Evolutionary conservation across 2,797 vertebrate genomes (phyloP), one percentile per base, ranked within the genome.

Genomic region (Meda fulgida): DNA sequence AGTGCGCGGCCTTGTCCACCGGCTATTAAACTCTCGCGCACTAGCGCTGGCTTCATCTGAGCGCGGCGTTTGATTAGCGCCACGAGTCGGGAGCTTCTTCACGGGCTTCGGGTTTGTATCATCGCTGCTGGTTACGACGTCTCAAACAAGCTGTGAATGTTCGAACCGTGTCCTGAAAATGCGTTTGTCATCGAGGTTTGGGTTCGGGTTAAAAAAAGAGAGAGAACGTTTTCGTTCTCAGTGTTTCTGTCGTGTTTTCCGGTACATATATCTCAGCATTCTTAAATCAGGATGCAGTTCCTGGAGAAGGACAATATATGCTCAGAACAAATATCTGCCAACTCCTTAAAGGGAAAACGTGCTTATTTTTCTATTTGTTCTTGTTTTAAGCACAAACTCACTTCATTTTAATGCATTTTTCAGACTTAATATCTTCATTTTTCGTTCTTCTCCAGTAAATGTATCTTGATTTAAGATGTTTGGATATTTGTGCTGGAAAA

Each of bases 1-100:
- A 89, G 71, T 4, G 73, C 43, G n/a, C n/a, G 87, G 77, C 40
- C 26, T 87, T 80, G 71, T 66, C 23, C 58, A 46, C 78, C 87
- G 81, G 80, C n/a, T 36, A 43, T 78, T 80, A 84, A 60, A 58
- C 81, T 81, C n/a, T 18, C 51, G 2, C 36, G 5, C 38, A 40
- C 53, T 8, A 60, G 21, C n/a, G 2, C 21, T 14, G 43, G 60
- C 21, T 55, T 71, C 66, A 29, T 82, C 69, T n/a, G 55, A 82
- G 70, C n/a, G 58, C 0, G 7, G 8, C 31, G 34, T 77, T 38
- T 77, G 73, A 77, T 76, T 38, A 55, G 21, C 0, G 9, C 8
- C 7, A 23, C 6, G 19, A 76, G 72, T 76, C 9, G 5, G 3
- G 46, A 29, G 34, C 23, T 29, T 23, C 48, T 70, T 81, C 34